phyloP scores from a whole-genome alignment of 2,888 invertebrate genomes.

The Sialis fuliginosa region DNA sequence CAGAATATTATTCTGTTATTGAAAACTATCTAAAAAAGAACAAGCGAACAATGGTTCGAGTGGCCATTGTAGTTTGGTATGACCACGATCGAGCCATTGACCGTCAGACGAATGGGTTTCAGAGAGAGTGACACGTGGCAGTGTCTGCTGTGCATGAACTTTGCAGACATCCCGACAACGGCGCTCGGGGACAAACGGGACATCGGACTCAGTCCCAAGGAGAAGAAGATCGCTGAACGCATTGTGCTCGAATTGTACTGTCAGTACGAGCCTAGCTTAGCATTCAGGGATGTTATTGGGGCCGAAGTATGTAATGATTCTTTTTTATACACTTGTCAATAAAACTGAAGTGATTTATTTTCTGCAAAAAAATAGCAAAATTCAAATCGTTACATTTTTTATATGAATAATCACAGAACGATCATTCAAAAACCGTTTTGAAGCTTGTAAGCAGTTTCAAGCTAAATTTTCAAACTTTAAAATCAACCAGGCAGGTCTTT shows the following conservation, averaged over 20 bases:
- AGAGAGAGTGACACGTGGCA: conserved; percentile 83
- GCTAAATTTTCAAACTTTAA: too few relatives aligned
- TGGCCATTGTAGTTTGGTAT: background rate
- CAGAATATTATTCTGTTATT: too few relatives aligned
- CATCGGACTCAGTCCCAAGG: conserved; percentile 34
- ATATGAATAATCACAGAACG: background rate
- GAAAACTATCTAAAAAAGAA: background rate
- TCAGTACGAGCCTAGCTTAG: conserved; percentile 74
- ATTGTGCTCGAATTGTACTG: conserved; percentile 81
- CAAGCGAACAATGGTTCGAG: background rate
- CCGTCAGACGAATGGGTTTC: conserved; percentile 11
- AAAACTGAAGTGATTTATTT: too few relatives aligned
- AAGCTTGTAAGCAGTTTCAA: too few relatives aligned
- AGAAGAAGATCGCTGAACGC: conserved; percentile 59
- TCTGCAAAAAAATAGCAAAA: background rate
- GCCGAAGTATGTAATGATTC: conserved; percentile 38
- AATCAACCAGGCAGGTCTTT: too few relatives aligned
- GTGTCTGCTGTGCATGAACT: conserved; percentile 75
- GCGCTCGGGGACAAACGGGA: conserved; percentile 27
- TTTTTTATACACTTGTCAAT: background rate
- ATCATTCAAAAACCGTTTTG: too few relatives aligned
- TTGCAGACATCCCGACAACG: conserved; percentile 42
- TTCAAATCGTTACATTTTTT: background rate
- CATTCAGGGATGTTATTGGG: conserved; percentile 73
- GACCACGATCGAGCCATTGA: background rate